Conservation (phyloP, 2,888 invertebrate genomes). For the Drosophila histrio region DNA sequence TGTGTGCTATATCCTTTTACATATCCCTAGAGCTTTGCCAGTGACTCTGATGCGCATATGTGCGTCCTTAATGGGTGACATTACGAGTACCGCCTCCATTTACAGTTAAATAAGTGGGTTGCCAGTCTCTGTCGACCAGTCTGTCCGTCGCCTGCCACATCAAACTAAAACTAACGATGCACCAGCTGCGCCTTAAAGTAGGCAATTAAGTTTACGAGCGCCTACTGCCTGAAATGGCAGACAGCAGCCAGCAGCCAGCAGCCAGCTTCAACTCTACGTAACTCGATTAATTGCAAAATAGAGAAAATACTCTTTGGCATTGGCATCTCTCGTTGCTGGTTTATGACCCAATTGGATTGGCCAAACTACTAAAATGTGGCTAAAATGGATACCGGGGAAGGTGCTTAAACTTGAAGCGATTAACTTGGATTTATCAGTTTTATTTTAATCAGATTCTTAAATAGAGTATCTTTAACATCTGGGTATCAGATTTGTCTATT, state of each 20-base stretch:
- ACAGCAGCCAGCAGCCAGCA: too few species aligned
- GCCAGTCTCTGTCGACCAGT: neutral
- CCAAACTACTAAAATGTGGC: constrained; percentile 12
- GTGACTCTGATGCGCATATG: constrained; percentile 42
- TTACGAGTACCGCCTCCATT: constrained; percentile 48
- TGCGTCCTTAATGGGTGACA: constrained; percentile 70
- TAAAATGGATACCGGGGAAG: constrained; percentile 1
- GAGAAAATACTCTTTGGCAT: constrained; percentile 17
- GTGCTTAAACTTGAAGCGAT: constrained; percentile 5
- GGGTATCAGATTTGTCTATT: too few species aligned
- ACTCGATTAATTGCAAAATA: constrained; percentile 66
- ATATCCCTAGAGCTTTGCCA: constrained; percentile 63
- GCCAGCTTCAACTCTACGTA: constrained; percentile 23
- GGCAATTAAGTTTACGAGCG: constrained; percentile 75
- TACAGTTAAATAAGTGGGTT: constrained; percentile 33
- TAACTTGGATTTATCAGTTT: neutral
- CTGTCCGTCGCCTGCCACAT: constrained; percentile 12
- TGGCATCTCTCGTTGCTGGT: neutral
- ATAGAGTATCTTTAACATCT: neutral
- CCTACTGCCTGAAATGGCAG: constrained; percentile 22
- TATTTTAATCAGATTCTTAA: constrained; percentile 13
- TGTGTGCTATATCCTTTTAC: constrained; percentile 61
- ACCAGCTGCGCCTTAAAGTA: constrained; percentile 67
- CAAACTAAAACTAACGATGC: constrained; percentile 58
- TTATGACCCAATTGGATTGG: constrained; percentile 25